Conservation (phyloP, 2,888 invertebrate species). For the Macroteleia sp. region DNA sequence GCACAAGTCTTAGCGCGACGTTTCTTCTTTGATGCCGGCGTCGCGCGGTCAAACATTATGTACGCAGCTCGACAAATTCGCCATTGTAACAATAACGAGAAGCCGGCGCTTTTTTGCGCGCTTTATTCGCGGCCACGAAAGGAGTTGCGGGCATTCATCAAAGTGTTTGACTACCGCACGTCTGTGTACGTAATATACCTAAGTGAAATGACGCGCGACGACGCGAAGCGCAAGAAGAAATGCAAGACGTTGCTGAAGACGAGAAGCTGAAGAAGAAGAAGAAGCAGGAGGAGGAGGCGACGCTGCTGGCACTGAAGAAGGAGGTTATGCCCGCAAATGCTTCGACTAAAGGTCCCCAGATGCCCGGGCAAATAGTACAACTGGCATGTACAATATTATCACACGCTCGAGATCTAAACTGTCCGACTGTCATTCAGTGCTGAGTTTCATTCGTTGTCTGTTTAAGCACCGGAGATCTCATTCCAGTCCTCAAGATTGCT, state of each 20-base stretch:
- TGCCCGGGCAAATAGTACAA: constrained; percentile 56
- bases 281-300: constrained; percentile 1
- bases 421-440: constrained; percentile 62
- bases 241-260: constrained; percentile 7
- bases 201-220: constrained; percentile 63
- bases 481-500: constrained; percentile 57
- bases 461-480: constrained; percentile 62
- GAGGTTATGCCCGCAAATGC: constrained; percentile 45
- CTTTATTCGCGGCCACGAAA: constrained; percentile 45
- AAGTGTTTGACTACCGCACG: constrained; percentile 60
- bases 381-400: constrained; percentile 56
- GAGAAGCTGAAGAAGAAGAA: constrained; percentile 7
- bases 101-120: constrained; percentile 40
- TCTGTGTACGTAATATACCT: constrained; percentile 65
- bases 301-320: constrained; percentile 40
- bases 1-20: constrained; percentile 42
- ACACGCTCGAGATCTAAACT: constrained; percentile 60
- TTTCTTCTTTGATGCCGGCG: constrained; percentile 51
- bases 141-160: constrained; percentile 56
- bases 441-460: constrained; percentile 60
- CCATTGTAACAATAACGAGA: constrained; percentile 64
- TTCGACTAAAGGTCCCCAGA: constrained; percentile 21
- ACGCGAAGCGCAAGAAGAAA: constrained; percentile 20
- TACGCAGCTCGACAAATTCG: constrained; percentile 60
- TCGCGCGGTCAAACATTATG: constrained; percentile 50